Evolutionary conservation across 2,113 vertebrate genomes (phyloP).

Genomic region (zebrafish (Danio rerio)): GRCz12tu NC_133195.1:25219001-25219500

Average conservation of each 20-base stretch:
- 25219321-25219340: slow-evolving; percentile 13
- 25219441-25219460: background rate
- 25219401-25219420: slow-evolving; percentile 11
- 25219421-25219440: background rate
- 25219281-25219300: slow-evolving; percentile 1
- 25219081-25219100: slow-evolving; percentile 21
- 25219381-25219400: background rate
- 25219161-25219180: slow-evolving; percentile 25
- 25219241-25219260: background rate
- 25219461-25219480: too few species aligned
- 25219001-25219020: background rate
- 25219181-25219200: slow-evolving; percentile 16
- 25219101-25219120: slow-evolving; percentile 22
- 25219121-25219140: background rate
- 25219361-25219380: slow-evolving; percentile 10
- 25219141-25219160: background rate
- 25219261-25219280: slow-evolving; percentile 12
- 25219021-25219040: background rate
- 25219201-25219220: background rate
- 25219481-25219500: too few species aligned
- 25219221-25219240: background rate
- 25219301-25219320: slow-evolving; percentile 6
- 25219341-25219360: background rate
- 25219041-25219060: slow-evolving; percentile 28
- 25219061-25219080: slow-evolving; percentile 32